phyloP scores from a whole-genome alignment of 2,888 invertebrate species.

The Limnephilus auricula region DNA sequence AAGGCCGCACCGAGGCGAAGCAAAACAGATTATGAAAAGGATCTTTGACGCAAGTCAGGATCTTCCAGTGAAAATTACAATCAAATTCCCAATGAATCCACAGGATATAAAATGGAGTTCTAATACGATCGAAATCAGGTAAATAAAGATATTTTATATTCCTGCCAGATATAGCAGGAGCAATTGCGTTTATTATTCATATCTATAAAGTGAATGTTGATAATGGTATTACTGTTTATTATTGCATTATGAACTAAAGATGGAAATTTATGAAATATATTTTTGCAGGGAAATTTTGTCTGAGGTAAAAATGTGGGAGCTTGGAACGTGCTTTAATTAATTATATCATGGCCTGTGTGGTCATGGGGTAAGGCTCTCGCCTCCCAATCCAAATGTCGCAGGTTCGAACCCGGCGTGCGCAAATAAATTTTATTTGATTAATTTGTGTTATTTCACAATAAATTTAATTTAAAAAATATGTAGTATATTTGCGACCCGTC shows the following conservation, averaged over 20 bases:
- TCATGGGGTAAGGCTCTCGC: too few relatives aligned
- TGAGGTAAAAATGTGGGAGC: not conserved
- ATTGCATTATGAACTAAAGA: not conserved
- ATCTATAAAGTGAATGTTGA: not conserved
- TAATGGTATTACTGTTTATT: not conserved
- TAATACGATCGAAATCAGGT: not conserved
- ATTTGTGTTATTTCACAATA: too few relatives aligned
- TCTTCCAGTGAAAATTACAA: not conserved
- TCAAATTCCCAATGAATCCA: not conserved
- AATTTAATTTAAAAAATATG: too few relatives aligned
- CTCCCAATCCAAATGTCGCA: too few relatives aligned
- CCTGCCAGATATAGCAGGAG: not conserved
- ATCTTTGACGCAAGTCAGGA: not conserved
- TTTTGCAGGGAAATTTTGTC: not conserved
- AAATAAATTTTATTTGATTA: too few relatives aligned
- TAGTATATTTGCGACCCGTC: too few relatives aligned
- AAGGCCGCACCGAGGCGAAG: not conserved
- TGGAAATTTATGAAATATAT: not conserved
- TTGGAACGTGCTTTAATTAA: not conserved
- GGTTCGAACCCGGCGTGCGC: too few relatives aligned
- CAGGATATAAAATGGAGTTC: not conserved
- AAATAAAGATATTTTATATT: slow-evolving; percentile 14
- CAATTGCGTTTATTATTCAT: not conserved
- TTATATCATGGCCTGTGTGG: too few relatives aligned
- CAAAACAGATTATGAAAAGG: not conserved